These are phyloP conservation scores for Rhimphoctona megacephalus DNA, from an alignment of 2,888 invertebrate genomes.

Conservation along the genomic window DNA sequence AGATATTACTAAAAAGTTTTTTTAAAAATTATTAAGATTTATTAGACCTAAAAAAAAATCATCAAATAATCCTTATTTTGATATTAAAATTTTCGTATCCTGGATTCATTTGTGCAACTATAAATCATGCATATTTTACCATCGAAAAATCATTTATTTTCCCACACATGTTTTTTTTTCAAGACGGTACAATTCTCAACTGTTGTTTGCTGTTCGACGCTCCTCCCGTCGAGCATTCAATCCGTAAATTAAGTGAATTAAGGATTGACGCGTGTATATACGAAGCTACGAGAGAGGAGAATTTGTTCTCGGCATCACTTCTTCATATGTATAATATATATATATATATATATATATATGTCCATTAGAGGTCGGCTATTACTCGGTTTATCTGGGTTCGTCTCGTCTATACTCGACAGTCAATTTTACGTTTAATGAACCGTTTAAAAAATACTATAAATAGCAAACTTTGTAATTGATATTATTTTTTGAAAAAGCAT, in stretches of 20 bases:
- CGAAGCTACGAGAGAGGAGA: constrained; percentile 24
- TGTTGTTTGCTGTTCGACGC: constrained; percentile 5
- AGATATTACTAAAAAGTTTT: not conserved
- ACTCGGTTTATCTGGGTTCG: constrained; percentile 24
- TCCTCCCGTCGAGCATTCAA: constrained; percentile 15
- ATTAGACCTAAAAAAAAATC: not conserved
- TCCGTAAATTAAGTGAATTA: constrained; percentile 39
- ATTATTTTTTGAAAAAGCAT: not conserved
- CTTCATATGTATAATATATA: not conserved
- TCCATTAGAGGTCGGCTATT: constrained; percentile 26
- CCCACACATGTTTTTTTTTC: not conserved
- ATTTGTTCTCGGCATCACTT: constrained; percentile 20
- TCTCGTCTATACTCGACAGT: not conserved
- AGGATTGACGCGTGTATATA: constrained; percentile 26
- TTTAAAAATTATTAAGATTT: no score
- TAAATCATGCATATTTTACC: not conserved
- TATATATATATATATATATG: constrained; percentile 4
- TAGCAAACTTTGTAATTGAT: not conserved
- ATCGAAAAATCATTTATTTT: not conserved
- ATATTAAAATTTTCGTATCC: not conserved
- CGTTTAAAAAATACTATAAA: not conserved
- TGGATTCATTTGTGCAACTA: not conserved
- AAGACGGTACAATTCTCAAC: not conserved
- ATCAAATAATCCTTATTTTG: not conserved
- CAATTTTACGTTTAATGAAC: not conserved